Base-by-base conservation (phyloP, 2,797 vertebrate species). In the Anguilla pacifica region DNA sequence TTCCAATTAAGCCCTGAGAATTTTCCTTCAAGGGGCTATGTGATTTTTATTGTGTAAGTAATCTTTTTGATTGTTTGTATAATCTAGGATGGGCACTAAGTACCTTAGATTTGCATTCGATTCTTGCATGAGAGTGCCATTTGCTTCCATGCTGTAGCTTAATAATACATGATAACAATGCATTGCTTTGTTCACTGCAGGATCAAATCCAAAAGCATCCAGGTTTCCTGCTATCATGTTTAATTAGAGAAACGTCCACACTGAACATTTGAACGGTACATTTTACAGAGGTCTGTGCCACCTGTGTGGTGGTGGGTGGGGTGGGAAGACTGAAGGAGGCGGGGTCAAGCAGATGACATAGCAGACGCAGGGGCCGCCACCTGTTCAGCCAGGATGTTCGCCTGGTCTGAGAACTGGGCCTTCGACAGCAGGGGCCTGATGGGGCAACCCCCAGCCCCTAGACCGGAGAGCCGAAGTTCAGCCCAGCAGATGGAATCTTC, bases 401-500 rank as follows among this genome's bases (percentile, higher is more conserved):
- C 89, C 81, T 10, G 70, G 89, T 90, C 92, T 81, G 46, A 86
- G 84, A 22, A 28, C 84, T 88, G 72, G 25, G 88, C 88, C 88
- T 84, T 85, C 88, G 87, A 88, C 84, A 87, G 74, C 85, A 90
- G 85, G 53, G 53, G 39, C 53, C 83, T 59, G 79, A 31, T 67
- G 89, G 55, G 85, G 35, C 39, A 17, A 74, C 74, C 77, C 74
- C 64, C 85, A 86, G 77, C 55, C 86, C 86, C 64, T 67, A 7
- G 13, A 70, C 90, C 89, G 89, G 89, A 85, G 88, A 11, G 51
- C 11, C 11, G 70, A 90, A 85, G 82, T 88, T 53, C 70, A 91
- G 90, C 89, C 92, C 92, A 92, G 87, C 55, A 90, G 88, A 93
- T 87, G 70, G 86, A 94, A 92, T 93, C 90, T 91, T 90, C 90